Conservation (phyloP, 2,888 invertebrate genomes). For the Acrobasis repandana region DNA sequence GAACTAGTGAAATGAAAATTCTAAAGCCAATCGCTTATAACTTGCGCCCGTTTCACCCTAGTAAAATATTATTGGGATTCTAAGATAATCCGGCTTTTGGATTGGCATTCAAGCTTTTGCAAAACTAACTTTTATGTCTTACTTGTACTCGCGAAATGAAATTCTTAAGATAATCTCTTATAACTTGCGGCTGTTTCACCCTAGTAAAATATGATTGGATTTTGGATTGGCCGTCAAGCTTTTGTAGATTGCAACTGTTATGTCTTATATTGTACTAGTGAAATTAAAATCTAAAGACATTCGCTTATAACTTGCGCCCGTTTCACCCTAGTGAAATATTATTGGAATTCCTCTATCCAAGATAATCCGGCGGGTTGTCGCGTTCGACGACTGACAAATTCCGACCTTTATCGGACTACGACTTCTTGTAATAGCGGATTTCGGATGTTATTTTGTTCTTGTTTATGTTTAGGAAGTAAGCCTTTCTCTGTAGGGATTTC, state of each 20-base stretch:
- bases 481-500: constrained; percentile 2
- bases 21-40: constrained; percentile 27
- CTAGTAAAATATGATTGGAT: no score
- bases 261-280: no score
- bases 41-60: constrained; percentile 38
- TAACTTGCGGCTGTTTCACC: no score
- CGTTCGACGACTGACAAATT: constrained; percentile 53
- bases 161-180: no score
- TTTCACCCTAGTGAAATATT: constrained; percentile 58
- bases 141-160: no score
- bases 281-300: constrained; percentile 21
- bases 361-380: constrained; percentile 60
- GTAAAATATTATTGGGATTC: constrained; percentile 74
- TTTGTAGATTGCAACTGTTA: no score
- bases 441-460: constrained; percentile 40
- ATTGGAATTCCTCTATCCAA: constrained; percentile 70
- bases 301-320: constrained; percentile 36
- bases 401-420: constrained; percentile 45
- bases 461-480: constrained; percentile 29
- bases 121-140: no score
- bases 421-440: constrained; percentile 33
- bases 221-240: no score
- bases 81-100: constrained; percentile 56
- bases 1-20: neutral
- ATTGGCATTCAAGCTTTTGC: no score